Conservation (phyloP, 2,113 vertebrate genomes). For the Ondatra zibethicus region DNA sequence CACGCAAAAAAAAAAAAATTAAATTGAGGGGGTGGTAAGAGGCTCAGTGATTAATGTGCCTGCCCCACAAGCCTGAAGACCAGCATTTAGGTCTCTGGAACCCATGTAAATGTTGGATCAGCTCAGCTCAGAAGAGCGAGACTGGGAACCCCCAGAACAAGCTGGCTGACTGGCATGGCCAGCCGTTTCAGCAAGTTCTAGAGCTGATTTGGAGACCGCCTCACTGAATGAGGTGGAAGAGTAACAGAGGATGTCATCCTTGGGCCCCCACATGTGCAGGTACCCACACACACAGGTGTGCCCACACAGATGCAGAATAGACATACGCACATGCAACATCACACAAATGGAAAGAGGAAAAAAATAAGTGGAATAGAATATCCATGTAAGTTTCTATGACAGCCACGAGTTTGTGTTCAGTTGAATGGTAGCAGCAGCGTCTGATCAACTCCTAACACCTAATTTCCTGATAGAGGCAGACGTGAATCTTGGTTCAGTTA, state of each 20-base stretch:
- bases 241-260: neutral
- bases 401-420: neutral
- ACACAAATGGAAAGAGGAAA: neutral
- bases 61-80: neutral
- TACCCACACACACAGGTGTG: neutral
- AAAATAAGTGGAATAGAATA: neutral
- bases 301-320: too few species aligned
- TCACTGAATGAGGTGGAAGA: neutral
- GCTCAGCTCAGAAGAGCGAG: rapidly evolving
- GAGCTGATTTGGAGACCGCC: neutral
- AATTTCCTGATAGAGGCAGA: neutral
- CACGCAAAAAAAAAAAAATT: neutral
- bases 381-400: neutral
- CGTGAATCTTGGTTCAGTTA: neutral
- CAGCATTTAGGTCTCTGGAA: neutral
- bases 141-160: neutral
- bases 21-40: neutral
- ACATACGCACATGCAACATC: neutral
- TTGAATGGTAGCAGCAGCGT: neutral
- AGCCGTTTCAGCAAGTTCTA: too few species aligned
- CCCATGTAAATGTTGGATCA: too few species aligned
- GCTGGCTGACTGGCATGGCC: neutral
- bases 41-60: neutral
- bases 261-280: too few species aligned
- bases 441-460: neutral